A percentile compares a stretch with the other conserved stretches of the same genome.
These are phyloP conservation scores for Excalfactoria chinensis DNA, from an alignment of 2,113 vertebrate species.

Conservation along the genomic window DNA sequence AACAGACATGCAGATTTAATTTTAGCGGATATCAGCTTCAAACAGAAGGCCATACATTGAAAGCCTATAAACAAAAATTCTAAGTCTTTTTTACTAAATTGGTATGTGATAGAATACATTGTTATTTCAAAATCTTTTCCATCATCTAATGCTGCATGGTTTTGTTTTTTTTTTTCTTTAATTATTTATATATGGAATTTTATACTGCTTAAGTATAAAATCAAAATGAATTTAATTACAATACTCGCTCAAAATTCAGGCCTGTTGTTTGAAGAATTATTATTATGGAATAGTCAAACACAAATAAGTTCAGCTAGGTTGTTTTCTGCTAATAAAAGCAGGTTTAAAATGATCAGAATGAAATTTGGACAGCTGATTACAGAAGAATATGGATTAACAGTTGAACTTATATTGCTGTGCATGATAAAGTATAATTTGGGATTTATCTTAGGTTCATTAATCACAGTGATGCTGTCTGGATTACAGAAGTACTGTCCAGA, in stretches of 20 bases:
- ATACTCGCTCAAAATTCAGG: not conserved
- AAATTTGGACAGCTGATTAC: not conserved
- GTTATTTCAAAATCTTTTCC: not conserved
- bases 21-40: not conserved
- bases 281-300: not conserved
- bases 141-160: not conserved
- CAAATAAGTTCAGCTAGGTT: not conserved
- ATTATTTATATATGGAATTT: not conserved
- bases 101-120: not conserved
- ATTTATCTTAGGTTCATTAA: not conserved
- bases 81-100: not conserved
- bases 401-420: not conserved
- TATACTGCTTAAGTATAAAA: not conserved
- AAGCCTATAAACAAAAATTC: not conserved
- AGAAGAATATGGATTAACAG: not conserved
- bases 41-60: not conserved
- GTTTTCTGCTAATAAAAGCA: not conserved
- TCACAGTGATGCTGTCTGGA: too few species aligned
- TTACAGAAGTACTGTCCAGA: too few species aligned
- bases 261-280: not conserved
- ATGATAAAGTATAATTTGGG: not conserved
- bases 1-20: not conserved
- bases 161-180: not conserved
- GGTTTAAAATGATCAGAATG: not conserved
- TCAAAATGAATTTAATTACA: not conserved